Conservation (phyloP, 2,888 invertebrate species). For the Hirtodrosophila duncani region DNA sequence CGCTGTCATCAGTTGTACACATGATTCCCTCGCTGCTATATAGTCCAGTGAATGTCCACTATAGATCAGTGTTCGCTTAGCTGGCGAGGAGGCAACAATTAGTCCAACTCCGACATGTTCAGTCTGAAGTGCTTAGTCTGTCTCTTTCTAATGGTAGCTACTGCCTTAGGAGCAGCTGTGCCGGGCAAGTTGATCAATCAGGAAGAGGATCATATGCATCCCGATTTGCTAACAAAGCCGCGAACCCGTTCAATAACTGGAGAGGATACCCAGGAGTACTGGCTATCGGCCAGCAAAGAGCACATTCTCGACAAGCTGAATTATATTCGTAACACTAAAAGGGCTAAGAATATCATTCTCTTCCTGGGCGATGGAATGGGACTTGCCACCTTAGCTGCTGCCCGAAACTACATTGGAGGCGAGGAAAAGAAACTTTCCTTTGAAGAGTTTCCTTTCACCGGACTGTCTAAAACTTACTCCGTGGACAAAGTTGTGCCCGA, state of each 20-base stretch:
- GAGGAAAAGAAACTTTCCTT: conserved; percentile 86
- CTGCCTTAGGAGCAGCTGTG: conserved; percentile 43
- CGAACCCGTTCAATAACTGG: not conserved
- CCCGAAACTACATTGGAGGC: conserved; percentile 86
- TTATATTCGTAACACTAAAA: conserved; percentile 74
- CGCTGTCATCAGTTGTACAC: conserved; percentile 21
- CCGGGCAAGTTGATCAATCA: conserved; percentile 22
- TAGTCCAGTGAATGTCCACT: conserved; percentile 14
- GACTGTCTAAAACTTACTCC: conserved; percentile 86
- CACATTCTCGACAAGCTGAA: conserved; percentile 65
- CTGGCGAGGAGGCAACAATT: conserved; percentile 24
- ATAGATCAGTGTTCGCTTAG: conserved; percentile 37
- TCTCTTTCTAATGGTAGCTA: conserved; percentile 15
- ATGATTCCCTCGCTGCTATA: conserved; percentile 36
- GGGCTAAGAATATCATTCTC: conserved; percentile 87
- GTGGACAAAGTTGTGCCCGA: conserved; percentile 88
- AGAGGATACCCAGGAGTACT: conserved; percentile 55
- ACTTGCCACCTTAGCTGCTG: conserved; percentile 87
- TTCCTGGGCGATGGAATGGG: conserved; percentile 95
- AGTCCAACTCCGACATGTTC: conserved; percentile 21
- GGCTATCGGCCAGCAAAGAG: conserved; percentile 55
- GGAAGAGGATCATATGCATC: conserved; percentile 62
- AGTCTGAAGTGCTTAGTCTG: conserved; percentile 3
- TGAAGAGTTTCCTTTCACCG: conserved; percentile 87
- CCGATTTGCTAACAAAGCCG: conserved; percentile 14